Conservation (phyloP, 1,140 invertebrate species). For the Bombus polaris region DNA sequence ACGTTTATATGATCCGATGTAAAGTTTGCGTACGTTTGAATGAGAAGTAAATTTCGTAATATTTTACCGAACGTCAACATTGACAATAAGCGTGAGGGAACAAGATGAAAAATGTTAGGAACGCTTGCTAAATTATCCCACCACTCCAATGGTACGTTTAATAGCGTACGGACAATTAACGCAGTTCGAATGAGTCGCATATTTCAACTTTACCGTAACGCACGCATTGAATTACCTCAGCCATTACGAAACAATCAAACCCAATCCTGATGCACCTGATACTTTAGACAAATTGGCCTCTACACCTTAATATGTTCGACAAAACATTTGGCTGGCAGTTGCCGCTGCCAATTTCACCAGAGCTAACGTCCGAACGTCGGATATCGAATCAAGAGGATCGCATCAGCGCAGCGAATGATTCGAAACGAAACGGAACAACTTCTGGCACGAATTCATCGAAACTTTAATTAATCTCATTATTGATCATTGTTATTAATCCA, state of each 20-base stretch:
- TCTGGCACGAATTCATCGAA: constrained; percentile 13
- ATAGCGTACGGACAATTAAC: not conserved
- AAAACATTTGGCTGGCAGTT: not conserved
- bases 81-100: not conserved
- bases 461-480: not conserved
- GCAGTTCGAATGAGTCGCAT: not conserved
- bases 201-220: not conserved
- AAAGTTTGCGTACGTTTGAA: not conserved
- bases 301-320: not conserved
- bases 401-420: not conserved
- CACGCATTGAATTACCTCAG: not conserved
- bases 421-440: not conserved
- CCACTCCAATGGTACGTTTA: not conserved
- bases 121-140: not conserved
- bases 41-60: not conserved
- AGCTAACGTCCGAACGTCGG: too few species aligned
- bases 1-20: not conserved
- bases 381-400: not conserved
- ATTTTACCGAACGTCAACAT: not conserved
- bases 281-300: not conserved
- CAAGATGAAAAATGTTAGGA: not conserved
- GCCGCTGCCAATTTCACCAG: not conserved
- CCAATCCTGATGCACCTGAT: not conserved
- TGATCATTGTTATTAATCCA: not conserved
- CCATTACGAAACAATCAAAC: not conserved